Evolutionary conservation across 2,888 invertebrate genomes (phyloP), one percentile per base, ranked within the genome.

Genomic region (Gibbula magus): DNA sequence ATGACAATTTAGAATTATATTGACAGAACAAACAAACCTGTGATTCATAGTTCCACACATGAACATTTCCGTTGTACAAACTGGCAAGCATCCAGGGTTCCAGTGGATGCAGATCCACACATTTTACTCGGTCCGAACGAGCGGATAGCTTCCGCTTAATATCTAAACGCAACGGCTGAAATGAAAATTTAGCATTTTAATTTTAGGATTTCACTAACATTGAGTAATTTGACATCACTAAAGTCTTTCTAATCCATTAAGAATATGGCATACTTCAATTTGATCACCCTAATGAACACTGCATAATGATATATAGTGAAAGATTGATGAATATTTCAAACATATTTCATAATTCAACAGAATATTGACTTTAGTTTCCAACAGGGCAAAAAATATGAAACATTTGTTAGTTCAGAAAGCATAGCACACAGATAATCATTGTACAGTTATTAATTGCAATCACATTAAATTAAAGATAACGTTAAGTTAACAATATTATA

Each of bases 11-110:
- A 18, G 25, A 1, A 5, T 18, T 5, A 66, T 22, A 2, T 16
- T 29, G 8, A 10, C 22, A 18, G 29, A n/a, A 35, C 16, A 25
- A 75, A 54, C 32, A 77, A 86, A 93, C 93, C 93, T 99, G 99
- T 83, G 96, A 97, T 93, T 99, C 99, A 94, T 97, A 96, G 93
- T 99, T 99, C 99, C 99, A 99, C 91, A 99, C 97, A 94, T 99
- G 99, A 89, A 99, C 98, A 94, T 99, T 97, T 88, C 99, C 99
- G 94, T 98, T 99, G 94, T 99, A 99, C 51, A 99, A 94, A 54
- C 98, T 97, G 89, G 98, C 99, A 77, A 99, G 94, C 95, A 99
- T 97, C 99, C 99, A 99, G 86, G 99, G 98, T 93, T 99, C 99
- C 56, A 96, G 95, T 0, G 99, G 99, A 93, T 99, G 99, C 87